Evolutionary conservation across 2,113 vertebrate genomes (phyloP).

Genomic region (Hoplias malabaricus): DNA sequence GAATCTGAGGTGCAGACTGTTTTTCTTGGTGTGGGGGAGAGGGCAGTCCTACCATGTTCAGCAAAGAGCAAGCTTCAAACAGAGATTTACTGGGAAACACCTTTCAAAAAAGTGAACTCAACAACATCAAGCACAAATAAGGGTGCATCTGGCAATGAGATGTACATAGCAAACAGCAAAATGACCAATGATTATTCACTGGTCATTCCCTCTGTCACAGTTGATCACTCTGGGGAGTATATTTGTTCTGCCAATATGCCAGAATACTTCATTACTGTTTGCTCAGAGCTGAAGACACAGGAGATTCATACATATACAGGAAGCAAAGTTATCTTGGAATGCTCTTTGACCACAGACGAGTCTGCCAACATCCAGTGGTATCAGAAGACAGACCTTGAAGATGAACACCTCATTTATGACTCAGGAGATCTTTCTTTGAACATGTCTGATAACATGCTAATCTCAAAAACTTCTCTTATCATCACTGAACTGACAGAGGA

Average conservation of each 20-base stretch:
- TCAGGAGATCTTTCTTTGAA: constrained; percentile 11
- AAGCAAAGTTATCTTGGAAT: not conserved
- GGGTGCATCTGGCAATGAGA: not conserved
- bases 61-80: constrained; percentile 33
- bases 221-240: constrained; percentile 59
- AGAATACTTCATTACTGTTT: constrained; percentile 60
- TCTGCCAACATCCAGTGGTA: constrained; percentile 64
- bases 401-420: constrained; percentile 51
- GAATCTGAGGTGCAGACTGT: constrained; percentile 45
- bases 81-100: constrained; percentile 65
- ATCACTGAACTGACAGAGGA: constrained; percentile 40
- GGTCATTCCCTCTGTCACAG: constrained; percentile 53
- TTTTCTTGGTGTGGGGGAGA: constrained; percentile 61
- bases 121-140: not conserved
- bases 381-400: not conserved
- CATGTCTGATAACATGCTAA: constrained; percentile 37
- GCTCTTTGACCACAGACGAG: not conserved
- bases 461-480: constrained; percentile 44
- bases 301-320: not conserved
- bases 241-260: constrained; percentile 46
- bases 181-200: constrained; percentile 51
- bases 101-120: constrained; percentile 56
- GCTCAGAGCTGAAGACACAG: constrained; percentile 44
- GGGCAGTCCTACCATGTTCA: constrained; percentile 57
- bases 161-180: constrained; percentile 40